Evolutionary conservation across 2,113 vertebrate species (phyloP), one percentile per base, ranked within the genome.

Genomic region (Catharus minimus): DNA sequence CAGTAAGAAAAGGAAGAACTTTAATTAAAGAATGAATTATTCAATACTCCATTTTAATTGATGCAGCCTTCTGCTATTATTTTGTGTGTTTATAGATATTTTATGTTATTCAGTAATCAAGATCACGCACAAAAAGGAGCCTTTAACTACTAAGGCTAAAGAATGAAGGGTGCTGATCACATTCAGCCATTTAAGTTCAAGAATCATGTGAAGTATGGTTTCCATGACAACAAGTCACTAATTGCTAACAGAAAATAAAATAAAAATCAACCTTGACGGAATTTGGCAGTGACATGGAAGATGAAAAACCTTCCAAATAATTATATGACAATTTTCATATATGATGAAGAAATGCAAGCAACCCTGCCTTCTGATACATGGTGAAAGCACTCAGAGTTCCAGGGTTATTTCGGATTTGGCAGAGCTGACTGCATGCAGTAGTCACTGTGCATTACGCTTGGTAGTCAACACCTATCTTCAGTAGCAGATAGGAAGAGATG

Each of bases 21-120:
- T 97, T 98, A 97, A 97, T 97, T 98, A 97, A 97, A 96, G 78
- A 96, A 97, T 97, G 88, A 98, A 98, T 98, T 96, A 97, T 97
- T 97, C 93, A 98, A 88, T 94, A 95, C 86, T 96, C 80, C 36
- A 68, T 93, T 97, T 96, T 97, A 97, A 97, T 96, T 98, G 88
- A 97, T 95, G 91, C 76, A 93, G 69, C 82, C 81, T 64, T 53
- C 14, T 96, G 92, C 90, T 97, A 91, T 96, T 97, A 96, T 97
- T 97, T 96, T 97, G 53, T 90, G 71, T 97, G 95, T 96, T 97
- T 97, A 96, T 93, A 95, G 95, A 97, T 93, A 88, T 96, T 97
- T 97, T 93, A 90, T 94, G 69, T 92, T 90, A 95, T 94, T 95
- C 92, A 95, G 72, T 96, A 97, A 97, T 97, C 95, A 97, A 93